These are phyloP conservation scores for Megatriorchis doriae DNA, from an alignment of 2,113 vertebrate species.

Conservation along the genomic window DNA sequence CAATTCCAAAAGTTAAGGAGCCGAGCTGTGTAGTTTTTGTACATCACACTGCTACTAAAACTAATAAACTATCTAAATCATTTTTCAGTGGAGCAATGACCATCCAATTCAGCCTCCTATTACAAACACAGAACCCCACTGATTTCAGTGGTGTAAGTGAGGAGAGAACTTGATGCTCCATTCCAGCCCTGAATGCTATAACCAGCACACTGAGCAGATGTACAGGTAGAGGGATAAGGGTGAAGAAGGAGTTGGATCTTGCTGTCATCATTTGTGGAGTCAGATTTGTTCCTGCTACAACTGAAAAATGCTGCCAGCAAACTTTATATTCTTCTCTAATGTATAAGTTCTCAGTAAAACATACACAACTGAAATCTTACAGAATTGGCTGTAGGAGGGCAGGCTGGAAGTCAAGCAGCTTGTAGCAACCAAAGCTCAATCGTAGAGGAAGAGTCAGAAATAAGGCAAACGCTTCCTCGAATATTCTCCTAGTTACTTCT, in stretches of 20 bases:
- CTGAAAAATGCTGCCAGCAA: neutral
- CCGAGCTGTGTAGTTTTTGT: neutral
- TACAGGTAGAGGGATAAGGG: neutral
- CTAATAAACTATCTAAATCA: neutral
- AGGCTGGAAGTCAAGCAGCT: neutral
- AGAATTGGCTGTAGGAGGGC: neutral
- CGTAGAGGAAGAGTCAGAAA: neutral
- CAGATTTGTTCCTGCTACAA: neutral
- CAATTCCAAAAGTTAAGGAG: slow-evolving; percentile 40
- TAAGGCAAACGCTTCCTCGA: neutral
- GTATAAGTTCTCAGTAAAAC: neutral
- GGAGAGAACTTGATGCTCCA: neutral
- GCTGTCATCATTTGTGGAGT: neutral
- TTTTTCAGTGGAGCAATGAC: neutral
- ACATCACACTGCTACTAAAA: neutral
- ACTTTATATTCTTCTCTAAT: neutral
- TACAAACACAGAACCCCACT: neutral
- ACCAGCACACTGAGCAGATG: neutral
- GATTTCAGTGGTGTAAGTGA: neutral
- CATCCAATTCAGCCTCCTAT: neutral
- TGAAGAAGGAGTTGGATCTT: neutral
- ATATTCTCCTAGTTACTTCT: neutral
- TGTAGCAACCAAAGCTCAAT: neutral
- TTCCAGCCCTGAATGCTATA: neutral
- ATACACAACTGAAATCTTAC: neutral